Conservation (phyloP, 2,888 invertebrate genomes). For the Cloeon dipterum region DNA sequence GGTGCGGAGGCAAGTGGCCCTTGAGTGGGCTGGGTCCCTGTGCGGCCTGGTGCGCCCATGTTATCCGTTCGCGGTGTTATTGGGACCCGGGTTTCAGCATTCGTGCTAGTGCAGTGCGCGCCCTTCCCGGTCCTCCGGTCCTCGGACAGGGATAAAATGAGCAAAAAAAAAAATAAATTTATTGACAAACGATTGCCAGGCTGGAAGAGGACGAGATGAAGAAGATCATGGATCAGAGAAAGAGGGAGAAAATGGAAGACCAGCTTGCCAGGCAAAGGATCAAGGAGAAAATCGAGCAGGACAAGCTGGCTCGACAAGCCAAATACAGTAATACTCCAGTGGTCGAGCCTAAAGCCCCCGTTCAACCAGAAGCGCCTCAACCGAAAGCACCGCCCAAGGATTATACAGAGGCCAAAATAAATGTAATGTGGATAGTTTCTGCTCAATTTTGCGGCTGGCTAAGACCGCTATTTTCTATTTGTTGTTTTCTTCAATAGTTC, state of each 20-base stretch:
- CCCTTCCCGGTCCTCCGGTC: no score
- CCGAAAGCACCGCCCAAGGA: conserved; percentile 23
- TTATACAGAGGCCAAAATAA: conserved; percentile 44
- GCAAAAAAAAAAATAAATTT: no score
- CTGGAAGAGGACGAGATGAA: conserved; percentile 63
- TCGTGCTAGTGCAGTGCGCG: no score
- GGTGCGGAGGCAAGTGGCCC: no score
- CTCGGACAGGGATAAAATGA: no score
- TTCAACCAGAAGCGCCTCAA: conserved; percentile 18
- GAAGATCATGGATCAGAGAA: conserved; percentile 64
- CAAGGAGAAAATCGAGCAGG: conserved; percentile 73
- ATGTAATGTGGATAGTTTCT: conserved; percentile 18
- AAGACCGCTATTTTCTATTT: no score
- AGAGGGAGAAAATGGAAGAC: conserved; percentile 75
- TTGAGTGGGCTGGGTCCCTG: no score
- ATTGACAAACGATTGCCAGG: conserved; percentile 16
- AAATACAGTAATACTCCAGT: conserved; percentile 20
- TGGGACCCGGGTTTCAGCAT: no score
- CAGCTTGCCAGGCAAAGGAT: conserved; percentile 63
- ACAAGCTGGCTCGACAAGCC: conserved; percentile 62
- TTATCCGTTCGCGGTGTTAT: no score
- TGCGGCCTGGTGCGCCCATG: no score
- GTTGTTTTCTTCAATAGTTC: no score
- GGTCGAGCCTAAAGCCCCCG: conserved; percentile 13
- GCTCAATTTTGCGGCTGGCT: neutral